Conservation (phyloP, 2,113 vertebrate species). For the Melanerpes aurifrons region DNA sequence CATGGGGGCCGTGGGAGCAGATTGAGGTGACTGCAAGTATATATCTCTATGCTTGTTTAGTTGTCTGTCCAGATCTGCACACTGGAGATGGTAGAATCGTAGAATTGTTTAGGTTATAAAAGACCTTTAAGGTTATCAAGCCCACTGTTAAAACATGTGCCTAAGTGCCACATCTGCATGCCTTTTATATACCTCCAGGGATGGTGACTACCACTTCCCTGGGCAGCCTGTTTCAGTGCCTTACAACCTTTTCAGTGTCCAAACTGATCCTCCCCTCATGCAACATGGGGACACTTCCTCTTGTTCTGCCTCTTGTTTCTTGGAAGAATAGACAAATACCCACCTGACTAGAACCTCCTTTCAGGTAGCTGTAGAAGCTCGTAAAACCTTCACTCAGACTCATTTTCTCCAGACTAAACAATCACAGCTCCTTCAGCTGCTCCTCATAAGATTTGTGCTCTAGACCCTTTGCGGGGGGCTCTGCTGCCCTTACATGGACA, state of each 20-base stretch:
- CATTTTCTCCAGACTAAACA: not conserved
- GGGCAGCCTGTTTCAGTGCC: not conserved
- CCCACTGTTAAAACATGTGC: not conserved
- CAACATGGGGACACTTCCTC: not conserved
- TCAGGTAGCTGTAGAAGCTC: rapidly evolving
- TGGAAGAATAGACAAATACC: rapidly evolving
- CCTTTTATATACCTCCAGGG: not conserved
- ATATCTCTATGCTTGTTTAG: slow-evolving; percentile 6
- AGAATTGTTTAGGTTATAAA: not conserved
- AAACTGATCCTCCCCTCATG: not conserved
- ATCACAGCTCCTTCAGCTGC: rapidly evolving
- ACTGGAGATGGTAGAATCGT: not conserved
- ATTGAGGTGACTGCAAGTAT: slow-evolving; percentile 36
- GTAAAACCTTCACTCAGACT: not conserved
- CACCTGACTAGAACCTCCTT: not conserved
- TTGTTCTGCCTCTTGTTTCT: not conserved
- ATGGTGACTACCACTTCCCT: not conserved
- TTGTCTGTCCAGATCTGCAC: not conserved
- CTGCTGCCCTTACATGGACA: not conserved
- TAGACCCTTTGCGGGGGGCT: not conserved
- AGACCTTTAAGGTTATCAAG: not conserved
- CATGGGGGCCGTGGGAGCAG: not conserved
- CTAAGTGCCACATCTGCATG: not conserved
- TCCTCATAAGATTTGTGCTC: not conserved
- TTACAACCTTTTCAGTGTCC: not conserved